A percentile compares a stretch with the other conserved stretches of the same genome.
Conservation (phyloP, 2,888 invertebrate genomes). For the Agonopterix alstromeriana region DNA sequence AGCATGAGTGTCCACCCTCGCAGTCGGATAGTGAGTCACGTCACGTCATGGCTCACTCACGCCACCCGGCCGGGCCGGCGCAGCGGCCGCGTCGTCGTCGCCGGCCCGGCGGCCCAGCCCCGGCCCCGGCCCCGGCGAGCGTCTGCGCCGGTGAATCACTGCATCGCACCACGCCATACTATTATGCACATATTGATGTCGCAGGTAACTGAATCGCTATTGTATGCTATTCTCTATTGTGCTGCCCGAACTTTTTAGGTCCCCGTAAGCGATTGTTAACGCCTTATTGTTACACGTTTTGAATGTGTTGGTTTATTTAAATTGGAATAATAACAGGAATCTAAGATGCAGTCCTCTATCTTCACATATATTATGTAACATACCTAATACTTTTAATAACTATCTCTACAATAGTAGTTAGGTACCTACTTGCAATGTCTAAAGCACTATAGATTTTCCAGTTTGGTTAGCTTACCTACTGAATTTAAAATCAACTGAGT, state of each 20-base stretch:
- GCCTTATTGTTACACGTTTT: constrained; percentile 54
- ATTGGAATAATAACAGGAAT: constrained; percentile 52
- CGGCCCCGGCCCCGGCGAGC: constrained; percentile 15
- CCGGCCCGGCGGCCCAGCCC: constrained; percentile 14
- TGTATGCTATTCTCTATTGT: constrained; percentile 70
- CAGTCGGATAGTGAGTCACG: constrained; percentile 25
- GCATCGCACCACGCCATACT: constrained; percentile 35
- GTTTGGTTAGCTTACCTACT: background rate
- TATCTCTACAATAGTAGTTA: too few relatives aligned
- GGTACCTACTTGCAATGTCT: too few relatives aligned
- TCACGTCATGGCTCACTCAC: background rate
- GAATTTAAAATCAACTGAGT: background rate
- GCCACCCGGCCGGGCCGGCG: background rate
- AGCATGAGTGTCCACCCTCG: constrained; percentile 24
- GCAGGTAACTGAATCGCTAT: constrained; percentile 69
- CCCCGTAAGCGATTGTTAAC: constrained; percentile 61
- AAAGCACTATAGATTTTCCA: too few relatives aligned
- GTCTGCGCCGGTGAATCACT: constrained; percentile 34
- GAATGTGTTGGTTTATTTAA: constrained; percentile 47
- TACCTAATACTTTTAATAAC: too few relatives aligned
- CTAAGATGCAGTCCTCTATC: constrained; percentile 15
- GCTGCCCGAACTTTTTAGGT: constrained; percentile 60
- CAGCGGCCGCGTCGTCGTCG: constrained; percentile 25
- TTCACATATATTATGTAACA: too few relatives aligned
- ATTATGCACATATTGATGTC: constrained; percentile 71